These are phyloP conservation scores for Dynastes maya DNA, from an alignment of 2,888 invertebrate genomes.

Conservation along the genomic window DNA sequence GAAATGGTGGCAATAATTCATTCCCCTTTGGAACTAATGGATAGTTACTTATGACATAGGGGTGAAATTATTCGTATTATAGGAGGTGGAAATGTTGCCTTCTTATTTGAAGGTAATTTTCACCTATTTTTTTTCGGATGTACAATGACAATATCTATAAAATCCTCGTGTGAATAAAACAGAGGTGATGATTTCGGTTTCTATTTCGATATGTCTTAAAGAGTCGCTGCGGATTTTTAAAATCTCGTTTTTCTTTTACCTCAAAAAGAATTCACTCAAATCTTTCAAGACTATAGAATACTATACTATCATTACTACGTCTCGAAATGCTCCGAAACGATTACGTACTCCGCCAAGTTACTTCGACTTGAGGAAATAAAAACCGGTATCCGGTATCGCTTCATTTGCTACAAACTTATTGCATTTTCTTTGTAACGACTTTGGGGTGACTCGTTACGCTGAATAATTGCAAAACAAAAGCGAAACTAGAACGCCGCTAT, in stretches of 20 bases:
- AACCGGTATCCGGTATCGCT: conserved; percentile 19
- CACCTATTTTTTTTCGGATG: no score
- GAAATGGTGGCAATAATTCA: no score
- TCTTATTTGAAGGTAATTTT: no score
- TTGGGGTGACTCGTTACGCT: conserved; percentile 17
- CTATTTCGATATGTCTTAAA: no score
- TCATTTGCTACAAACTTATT: conserved; percentile 26
- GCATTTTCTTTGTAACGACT: conserved; percentile 26
- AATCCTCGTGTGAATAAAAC: no score
- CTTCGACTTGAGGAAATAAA: conserved; percentile 12
- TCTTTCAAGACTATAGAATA: not conserved
- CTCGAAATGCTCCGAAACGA: conserved; percentile 3
- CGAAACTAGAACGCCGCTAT: not conserved
- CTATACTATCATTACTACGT: no score
- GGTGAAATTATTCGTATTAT: no score
- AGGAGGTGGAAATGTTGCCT: no score
- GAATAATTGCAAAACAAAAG: conserved; percentile 17
- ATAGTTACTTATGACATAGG: no score
- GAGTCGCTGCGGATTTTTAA: not conserved
- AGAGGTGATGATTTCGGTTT: no score
- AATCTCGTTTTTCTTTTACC: not conserved
- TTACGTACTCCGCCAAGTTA: conserved; percentile 9
- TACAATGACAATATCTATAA: no score
- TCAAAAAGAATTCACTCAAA: not conserved
- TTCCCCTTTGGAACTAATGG: no score